Conservation (phyloP, 2,113 vertebrate genomes). For the Suricata suricatta region DNA sequence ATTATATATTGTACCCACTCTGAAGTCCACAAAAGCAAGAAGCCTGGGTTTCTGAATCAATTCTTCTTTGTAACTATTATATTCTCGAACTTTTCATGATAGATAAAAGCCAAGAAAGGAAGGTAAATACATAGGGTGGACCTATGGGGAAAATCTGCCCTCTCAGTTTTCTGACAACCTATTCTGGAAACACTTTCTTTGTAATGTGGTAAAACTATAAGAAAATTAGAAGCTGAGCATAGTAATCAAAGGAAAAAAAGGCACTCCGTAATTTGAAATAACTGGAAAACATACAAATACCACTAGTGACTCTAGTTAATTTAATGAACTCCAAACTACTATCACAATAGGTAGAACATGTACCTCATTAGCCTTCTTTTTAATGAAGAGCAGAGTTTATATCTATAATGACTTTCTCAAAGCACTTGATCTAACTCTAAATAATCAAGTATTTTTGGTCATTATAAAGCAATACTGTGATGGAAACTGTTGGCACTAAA, state of each 20-base stretch:
- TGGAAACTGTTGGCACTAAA: conserved; percentile 53
- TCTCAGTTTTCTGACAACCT: not conserved
- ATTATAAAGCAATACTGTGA: conserved; percentile 49
- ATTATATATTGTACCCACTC: not conserved
- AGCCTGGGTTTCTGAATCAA: not conserved
- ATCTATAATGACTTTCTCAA: conserved; percentile 16
- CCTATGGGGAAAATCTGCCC: not conserved
- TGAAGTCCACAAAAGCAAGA: not conserved
- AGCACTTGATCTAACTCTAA: conserved; percentile 6
- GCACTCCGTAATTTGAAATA: conserved; percentile 34
- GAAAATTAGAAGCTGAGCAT: conserved; percentile 6
- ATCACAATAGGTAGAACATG: not conserved
- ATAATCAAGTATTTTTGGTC: conserved; percentile 19
- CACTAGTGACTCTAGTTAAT: not conserved
- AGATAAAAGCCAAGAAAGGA: not conserved
- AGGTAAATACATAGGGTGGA: not conserved
- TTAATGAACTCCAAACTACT: not conserved
- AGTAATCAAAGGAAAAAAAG: not conserved
- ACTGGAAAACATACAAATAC: not conserved
- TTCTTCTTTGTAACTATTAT: conserved; percentile 8
- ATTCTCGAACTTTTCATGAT: conserved; percentile 1
- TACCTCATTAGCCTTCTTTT: not conserved
- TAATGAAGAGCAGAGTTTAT: not conserved
- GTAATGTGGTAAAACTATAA: not conserved
- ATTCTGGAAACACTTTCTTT: conserved; percentile 27